Evolutionary conservation across 1,140 invertebrate species (phyloP).

Genomic region (Leptonema lineaticorne): DNA sequence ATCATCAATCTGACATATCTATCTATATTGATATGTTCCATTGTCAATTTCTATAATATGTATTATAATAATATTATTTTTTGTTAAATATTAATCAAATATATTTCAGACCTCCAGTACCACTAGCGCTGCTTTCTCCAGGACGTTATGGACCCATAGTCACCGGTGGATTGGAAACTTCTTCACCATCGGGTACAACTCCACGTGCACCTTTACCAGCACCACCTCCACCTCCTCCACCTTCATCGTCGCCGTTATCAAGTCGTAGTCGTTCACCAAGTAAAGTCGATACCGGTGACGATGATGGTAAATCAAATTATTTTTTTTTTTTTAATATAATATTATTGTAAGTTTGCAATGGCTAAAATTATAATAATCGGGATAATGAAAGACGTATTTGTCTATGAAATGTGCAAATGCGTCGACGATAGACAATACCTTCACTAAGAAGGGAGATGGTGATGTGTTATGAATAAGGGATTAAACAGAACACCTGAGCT

Average conservation of each 20-base stretch:
- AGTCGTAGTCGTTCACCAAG: conserved; percentile 35
- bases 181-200: conserved; percentile 46
- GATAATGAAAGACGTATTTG: not conserved
- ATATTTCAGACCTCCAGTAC: conserved; percentile 56
- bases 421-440: not conserved
- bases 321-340: too few species aligned
- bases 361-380: not conserved
- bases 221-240: conserved; percentile 46
- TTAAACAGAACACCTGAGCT: conserved; percentile 29
- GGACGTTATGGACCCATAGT: conserved; percentile 51
- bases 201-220: conserved; percentile 48
- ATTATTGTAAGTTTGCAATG: not conserved
- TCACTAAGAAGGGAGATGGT: conserved; percentile 1
- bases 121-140: conserved; percentile 59
- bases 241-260: conserved; percentile 32
- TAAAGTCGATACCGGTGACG: conserved; percentile 38
- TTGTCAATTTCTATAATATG: too few species aligned
- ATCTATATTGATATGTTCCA: too few species aligned
- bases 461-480: conserved; percentile 31
- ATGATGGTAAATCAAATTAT: conserved; percentile 33
- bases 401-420: not conserved
- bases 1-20: too few species aligned
- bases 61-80: too few species aligned
- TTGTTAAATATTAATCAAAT: too few species aligned
- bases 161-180: conserved; percentile 42